These are phyloP conservation scores for Hirtodrosophila duncani DNA, from an alignment of 2,888 invertebrate species.

Conservation along the genomic window DNA sequence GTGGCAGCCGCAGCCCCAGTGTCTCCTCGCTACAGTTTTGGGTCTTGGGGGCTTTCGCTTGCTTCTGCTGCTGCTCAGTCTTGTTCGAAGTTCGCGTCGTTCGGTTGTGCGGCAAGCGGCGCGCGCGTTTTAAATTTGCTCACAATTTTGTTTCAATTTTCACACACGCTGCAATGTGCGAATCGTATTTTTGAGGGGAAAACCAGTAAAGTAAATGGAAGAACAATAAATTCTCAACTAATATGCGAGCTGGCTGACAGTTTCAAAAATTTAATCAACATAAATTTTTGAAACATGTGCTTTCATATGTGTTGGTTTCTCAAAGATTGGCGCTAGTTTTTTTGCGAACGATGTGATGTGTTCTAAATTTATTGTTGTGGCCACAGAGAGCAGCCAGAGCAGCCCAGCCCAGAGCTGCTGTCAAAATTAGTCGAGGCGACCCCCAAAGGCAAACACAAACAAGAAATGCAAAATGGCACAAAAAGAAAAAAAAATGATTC, in stretches of 20 bases:
- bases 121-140: slow-evolving; percentile 38
- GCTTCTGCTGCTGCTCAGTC: slow-evolving; percentile 40
- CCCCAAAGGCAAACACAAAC: slow-evolving; percentile 18
- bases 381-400: not conserved
- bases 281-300: slow-evolving; percentile 15
- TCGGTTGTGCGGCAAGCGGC: slow-evolving; percentile 64
- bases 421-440: slow-evolving; percentile 23
- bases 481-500: slow-evolving; percentile 4
- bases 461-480: slow-evolving; percentile 4
- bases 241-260: too few species aligned
- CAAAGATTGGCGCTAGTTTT: slow-evolving; percentile 16
- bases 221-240: slow-evolving; percentile 35
- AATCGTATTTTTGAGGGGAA: too few species aligned
- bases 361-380: slow-evolving; percentile 26
- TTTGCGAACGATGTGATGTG: slow-evolving; percentile 29
- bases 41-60: slow-evolving; percentile 18
- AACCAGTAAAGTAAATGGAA: slow-evolving; percentile 33
- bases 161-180: slow-evolving; percentile 15
- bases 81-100: slow-evolving; percentile 70
- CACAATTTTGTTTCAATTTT: slow-evolving; percentile 11
- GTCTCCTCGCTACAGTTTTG: slow-evolving; percentile 14
- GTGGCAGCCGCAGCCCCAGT: slow-evolving; percentile 17
- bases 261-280: slow-evolving; percentile 25
- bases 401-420: too few species aligned
- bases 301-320: slow-evolving; percentile 17